These are phyloP conservation scores for Zoanthus solanderi DNA, from an alignment of 92 coral and sea anemone genomes.

Conservation along the genomic window DNA sequence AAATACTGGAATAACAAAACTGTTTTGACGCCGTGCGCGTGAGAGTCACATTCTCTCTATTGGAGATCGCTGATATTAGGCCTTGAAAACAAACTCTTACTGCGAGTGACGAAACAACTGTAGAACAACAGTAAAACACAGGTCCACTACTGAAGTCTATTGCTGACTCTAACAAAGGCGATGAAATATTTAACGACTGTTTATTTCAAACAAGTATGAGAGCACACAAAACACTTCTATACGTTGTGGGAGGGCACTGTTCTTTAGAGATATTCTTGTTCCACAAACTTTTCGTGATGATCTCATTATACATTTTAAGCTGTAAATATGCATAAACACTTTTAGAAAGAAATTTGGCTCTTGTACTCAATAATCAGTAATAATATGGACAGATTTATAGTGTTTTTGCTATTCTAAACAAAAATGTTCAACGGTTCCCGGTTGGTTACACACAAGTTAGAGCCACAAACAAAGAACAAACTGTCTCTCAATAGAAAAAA, in stretches of 20 bases:
- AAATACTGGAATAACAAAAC: neutral
- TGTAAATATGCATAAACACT: neutral
- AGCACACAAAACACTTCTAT: neutral
- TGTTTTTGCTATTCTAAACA: neutral
- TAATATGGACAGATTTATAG: neutral
- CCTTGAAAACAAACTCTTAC: neutral
- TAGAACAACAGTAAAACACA: neutral
- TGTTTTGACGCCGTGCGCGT: neutral
- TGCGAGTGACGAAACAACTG: neutral
- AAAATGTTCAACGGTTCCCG: neutral
- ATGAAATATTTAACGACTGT: constrained; percentile 65
- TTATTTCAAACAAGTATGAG: constrained; percentile 18
- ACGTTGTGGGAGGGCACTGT: neutral
- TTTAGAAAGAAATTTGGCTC: neutral
- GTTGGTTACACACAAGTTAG: neutral
- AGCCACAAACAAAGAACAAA: neutral
- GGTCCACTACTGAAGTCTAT: constrained; percentile 7
- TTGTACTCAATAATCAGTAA: neutral
- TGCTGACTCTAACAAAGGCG: constrained; percentile 49
- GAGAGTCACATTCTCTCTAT: neutral
- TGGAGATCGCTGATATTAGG: constrained; percentile 5
- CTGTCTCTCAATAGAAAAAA: no score
- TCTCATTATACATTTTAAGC: neutral
- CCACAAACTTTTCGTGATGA: neutral
- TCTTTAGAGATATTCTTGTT: neutral